Percentiles rank a stretch among this genome's conserved stretches.
Conservation (phyloP, 2,113 vertebrate genomes). For the Pterocles burchelli region DNA sequence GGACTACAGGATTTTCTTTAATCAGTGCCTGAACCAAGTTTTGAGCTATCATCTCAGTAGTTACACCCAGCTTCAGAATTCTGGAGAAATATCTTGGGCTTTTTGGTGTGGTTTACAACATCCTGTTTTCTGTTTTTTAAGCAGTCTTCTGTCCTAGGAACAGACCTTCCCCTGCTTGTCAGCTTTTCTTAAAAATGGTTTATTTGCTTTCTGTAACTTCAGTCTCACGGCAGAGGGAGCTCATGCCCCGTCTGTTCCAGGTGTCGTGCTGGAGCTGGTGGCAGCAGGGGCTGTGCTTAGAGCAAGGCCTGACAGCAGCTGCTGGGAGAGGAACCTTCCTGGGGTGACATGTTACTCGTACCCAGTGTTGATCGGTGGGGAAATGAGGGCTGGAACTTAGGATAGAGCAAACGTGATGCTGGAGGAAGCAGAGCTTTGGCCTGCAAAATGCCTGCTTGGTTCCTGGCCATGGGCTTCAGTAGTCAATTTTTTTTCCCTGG, state of each 20-base stretch:
- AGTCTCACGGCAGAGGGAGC: slow-evolving; percentile 30
- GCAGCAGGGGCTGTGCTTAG: fast-evolving
- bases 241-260: background rate
- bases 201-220: background rate
- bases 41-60: background rate
- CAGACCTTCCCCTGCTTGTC: background rate
- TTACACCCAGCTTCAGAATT: background rate
- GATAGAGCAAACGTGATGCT: fast-evolving
- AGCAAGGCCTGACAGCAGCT: background rate
- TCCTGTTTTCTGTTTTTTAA: fast-evolving
- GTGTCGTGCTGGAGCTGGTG: background rate
- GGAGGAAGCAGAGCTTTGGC: background rate
- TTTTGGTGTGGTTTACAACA: background rate
- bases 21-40: no score
- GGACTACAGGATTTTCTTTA: background rate
- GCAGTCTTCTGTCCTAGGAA: fast-evolving
- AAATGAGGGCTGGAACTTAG: background rate
- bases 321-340: background rate
- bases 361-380: background rate
- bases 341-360: no score
- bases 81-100: background rate
- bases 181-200: background rate
- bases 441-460: fast-evolving
- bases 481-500: fast-evolving
- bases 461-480: background rate